A percentile compares a stretch with the other conserved stretches of the same genome.
Evolutionary conservation across 2,113 vertebrate genomes (phyloP).

Genomic region (Oxygymnocypris stewartii): DNA sequence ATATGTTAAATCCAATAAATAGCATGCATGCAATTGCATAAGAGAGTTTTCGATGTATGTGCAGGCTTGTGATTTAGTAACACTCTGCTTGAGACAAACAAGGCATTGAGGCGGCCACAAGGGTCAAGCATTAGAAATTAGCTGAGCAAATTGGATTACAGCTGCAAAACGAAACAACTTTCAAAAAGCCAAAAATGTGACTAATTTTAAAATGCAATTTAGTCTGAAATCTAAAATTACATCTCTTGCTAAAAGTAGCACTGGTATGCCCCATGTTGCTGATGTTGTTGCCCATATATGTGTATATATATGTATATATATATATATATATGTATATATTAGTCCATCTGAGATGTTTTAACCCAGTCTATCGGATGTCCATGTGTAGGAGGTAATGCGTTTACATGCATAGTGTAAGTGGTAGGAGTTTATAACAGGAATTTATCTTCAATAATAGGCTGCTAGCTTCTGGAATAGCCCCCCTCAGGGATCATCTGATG

Average conservation of each 20-base stretch:
- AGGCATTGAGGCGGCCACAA: not conserved
- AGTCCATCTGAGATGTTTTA: not conserved
- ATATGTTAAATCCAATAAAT: not conserved
- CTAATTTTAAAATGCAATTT: constrained; percentile 30
- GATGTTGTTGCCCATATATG: not conserved
- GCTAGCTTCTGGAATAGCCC: constrained; percentile 39
- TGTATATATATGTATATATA: too few species aligned
- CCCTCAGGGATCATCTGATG: constrained; percentile 65
- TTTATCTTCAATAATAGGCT: constrained; percentile 37
- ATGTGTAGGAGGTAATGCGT: constrained; percentile 4
- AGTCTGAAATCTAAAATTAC: not conserved
- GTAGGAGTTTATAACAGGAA: constrained; percentile 3
- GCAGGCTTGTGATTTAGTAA: not conserved
- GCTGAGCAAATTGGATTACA: not conserved
- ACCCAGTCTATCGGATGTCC: not conserved
- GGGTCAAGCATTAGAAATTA: constrained; percentile 10
- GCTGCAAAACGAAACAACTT: not conserved
- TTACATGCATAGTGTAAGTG: not conserved
- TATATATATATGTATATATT: not conserved
- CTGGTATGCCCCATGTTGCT: constrained; percentile 6
- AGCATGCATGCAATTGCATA: not conserved
- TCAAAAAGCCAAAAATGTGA: not conserved
- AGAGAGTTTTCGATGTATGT: constrained; percentile 1
- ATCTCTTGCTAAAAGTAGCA: not conserved
- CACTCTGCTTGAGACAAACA: not conserved